These are phyloP conservation scores for Thermophis baileyi DNA, from an alignment of 2,113 vertebrate genomes.

Conservation along the genomic window DNA sequence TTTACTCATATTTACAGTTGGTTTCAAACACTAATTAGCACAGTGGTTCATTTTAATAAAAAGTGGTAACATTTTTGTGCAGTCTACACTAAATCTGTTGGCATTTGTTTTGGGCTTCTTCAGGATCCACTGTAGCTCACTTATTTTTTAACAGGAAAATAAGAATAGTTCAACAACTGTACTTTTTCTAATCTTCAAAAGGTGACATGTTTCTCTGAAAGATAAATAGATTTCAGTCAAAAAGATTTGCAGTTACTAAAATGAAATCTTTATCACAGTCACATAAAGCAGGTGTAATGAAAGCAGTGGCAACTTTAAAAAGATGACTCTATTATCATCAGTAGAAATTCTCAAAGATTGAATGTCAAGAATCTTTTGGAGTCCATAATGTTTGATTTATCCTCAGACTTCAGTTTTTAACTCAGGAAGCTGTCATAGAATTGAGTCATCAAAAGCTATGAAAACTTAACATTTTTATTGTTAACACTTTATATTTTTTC, in stretches of 20 bases:
- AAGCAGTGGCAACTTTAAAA: neutral
- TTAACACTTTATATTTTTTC: neutral
- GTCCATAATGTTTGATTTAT: neutral
- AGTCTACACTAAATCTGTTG: neutral
- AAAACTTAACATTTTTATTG: neutral
- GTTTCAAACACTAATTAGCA: neutral
- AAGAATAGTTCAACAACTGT: neutral
- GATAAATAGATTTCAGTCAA: neutral
- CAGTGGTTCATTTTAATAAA: neutral
- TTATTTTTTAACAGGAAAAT: slow-evolving; percentile 24
- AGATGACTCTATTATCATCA: neutral
- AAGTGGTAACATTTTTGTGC: neutral
- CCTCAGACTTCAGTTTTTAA: neutral
- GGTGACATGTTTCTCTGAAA: neutral
- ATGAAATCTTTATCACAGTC: neutral
- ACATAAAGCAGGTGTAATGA: neutral
- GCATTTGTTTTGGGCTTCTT: neutral
- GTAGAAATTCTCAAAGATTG: neutral
- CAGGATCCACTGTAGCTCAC: neutral
- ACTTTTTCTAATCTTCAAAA: slow-evolving; percentile 5
- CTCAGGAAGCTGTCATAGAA: neutral
- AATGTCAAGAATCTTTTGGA: neutral
- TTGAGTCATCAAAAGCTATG: neutral
- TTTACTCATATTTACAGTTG: neutral
- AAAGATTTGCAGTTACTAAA: neutral